Percentiles rank a stretch among this genome's conserved stretches.
These are phyloP conservation scores for Ardeotis arabs DNA, from an alignment of 2,113 vertebrate species.

Conservation along the genomic window DNA sequence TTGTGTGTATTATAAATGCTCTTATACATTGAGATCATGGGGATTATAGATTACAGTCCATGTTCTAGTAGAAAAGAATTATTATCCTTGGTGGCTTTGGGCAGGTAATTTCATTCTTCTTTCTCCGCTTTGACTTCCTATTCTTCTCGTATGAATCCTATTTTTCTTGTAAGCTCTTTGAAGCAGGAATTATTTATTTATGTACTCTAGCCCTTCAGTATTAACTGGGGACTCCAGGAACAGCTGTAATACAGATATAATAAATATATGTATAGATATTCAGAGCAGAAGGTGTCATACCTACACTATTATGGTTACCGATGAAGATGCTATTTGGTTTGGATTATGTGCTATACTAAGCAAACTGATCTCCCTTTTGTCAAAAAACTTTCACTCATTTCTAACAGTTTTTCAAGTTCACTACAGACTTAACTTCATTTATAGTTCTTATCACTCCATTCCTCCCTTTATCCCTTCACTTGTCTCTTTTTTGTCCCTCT, in stretches of 20 bases:
- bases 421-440: neutral
- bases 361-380: neutral
- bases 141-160: neutral
- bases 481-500: constrained; percentile 26
- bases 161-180: neutral
- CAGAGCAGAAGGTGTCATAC: neutral
- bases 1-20: neutral
- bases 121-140: neutral
- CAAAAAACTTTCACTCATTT: neutral
- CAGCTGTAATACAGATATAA: neutral
- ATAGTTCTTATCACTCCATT: neutral
- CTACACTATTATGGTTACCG: neutral
- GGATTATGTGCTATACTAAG: neutral
- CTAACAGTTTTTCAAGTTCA: neutral
- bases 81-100: neutral
- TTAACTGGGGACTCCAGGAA: neutral
- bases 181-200: neutral
- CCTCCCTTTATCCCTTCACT: constrained; percentile 38
- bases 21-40: neutral
- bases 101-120: neutral
- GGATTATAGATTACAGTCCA: neutral
- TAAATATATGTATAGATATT: neutral
- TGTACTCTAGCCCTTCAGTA: neutral
- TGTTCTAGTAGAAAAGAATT: neutral
- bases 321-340: neutral